Evolutionary conservation across 2,888 invertebrate genomes (phyloP), one percentile per base, ranked within the genome.

Genomic region (Rotaria magnacalcarata): DNA sequence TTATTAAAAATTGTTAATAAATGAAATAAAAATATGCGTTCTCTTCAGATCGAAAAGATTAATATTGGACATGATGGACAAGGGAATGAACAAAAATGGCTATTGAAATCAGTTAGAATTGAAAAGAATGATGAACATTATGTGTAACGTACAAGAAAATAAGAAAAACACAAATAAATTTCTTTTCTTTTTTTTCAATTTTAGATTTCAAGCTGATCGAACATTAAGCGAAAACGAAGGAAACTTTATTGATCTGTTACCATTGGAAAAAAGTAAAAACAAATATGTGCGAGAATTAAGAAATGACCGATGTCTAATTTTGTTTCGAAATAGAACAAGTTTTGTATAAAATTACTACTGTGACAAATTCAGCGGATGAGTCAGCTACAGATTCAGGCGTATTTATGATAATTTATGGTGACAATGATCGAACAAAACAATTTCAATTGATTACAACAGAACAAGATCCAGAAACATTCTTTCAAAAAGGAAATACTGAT

Each of bases 61-160:
- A 80, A 43, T 43, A 80, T 80, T 80, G 80, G 80, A 80, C 80
- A 80, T 80, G 80, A 80, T 80, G 47, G 80, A 10, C 1, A 80
- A n/a, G 80, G n/a, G 8, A n/a, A 80, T n/a, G 43, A 80, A 7
- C 47, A 47, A 43, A 2, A 80, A 80, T 80, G 80, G 80, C 47
- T n/a, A 47, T n/a, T 80, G 10, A n/a, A 80, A 43, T 2, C 47
- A 10, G 7, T 80, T 24, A 10, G n/a, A 80, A 80, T 80, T 47
- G 47, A 80, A 21, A 80, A 80, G 19, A n/a, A 80, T 14, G 14
- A 80, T 47, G 24, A 43, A 47, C 3, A 80, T 24, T 80, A 80
- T n/a, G n/a, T n/a, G 80, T 80, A 47, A 47, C 24, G 24, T 47
- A 43, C 14, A 27, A 67, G 10, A 5, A 5, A 67, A 7, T 21